phyloP scores from a whole-genome alignment of 2,888 invertebrate genomes.

The Eubasilissa splendida region DNA sequence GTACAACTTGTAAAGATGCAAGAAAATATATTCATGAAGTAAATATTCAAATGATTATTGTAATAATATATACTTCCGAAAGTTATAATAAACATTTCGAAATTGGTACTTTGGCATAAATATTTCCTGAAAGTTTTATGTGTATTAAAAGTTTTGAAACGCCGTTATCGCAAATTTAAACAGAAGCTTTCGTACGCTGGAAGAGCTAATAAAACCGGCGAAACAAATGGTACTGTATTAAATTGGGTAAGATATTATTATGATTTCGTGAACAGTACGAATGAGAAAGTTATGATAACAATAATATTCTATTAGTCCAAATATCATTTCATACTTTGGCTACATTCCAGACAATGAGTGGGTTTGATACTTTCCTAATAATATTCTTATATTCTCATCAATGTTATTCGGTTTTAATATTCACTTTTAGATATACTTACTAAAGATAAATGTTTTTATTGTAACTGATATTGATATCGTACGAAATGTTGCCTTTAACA shows the following conservation, averaged over 20 bases:
- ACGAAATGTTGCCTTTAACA: no score
- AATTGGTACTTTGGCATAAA: no score
- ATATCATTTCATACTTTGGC: constrained; percentile 34
- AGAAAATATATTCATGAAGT: no score
- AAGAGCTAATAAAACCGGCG: constrained; percentile 20
- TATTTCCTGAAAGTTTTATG: no score
- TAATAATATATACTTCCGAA: no score
- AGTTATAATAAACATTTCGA: no score
- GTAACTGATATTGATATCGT: no score
- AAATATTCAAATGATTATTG: no score
- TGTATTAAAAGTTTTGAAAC: background rate
- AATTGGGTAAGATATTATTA: constrained; percentile 22
- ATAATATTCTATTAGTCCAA: constrained; percentile 37
- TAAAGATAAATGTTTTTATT: no score
- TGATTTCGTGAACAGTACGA: constrained; percentile 21
- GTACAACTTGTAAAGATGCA: no score
- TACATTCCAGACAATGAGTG: background rate
- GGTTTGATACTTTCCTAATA: background rate
- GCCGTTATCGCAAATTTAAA: constrained; percentile 9
- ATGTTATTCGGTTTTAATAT: background rate
- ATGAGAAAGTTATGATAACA: constrained; percentile 37
- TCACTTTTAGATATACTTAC: background rate
- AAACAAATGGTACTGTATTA: constrained; percentile 14
- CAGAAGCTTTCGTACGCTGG: background rate
- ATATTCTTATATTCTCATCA: constrained; percentile 19